Evolutionary conservation across 2,888 invertebrate species (phyloP).

Genomic region (Drosophila colorata): DNA sequence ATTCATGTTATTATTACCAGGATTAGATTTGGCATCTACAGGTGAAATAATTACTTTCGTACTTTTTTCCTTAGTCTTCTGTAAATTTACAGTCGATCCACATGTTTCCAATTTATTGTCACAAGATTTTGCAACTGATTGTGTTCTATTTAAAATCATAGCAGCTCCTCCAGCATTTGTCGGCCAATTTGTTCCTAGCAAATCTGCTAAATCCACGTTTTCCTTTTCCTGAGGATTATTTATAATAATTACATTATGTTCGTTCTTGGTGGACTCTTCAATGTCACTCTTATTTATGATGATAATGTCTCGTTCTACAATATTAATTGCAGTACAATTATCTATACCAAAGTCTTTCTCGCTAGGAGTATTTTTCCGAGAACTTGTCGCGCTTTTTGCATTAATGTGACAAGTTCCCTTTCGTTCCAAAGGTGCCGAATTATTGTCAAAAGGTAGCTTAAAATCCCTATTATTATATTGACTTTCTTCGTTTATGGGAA

Average conservation of each 20-base stretch:
- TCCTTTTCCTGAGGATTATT: conserved; percentile 70
- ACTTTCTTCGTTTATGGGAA: background rate
- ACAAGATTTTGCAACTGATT: conserved; percentile 26
- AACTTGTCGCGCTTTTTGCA: too few species aligned
- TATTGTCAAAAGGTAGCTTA: conserved; percentile 7
- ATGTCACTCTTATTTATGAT: conserved; percentile 82
- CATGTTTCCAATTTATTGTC: conserved; percentile 38
- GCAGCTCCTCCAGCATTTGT: conserved; percentile 82
- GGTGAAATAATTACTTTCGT: conserved; percentile 18
- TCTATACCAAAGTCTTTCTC: conserved; percentile 11
- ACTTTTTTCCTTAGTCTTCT: conserved; percentile 35
- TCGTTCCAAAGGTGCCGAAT: conserved; percentile 6
- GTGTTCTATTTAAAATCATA: conserved; percentile 75
- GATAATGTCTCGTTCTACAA: conserved; percentile 80
- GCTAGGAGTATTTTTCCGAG: background rate
- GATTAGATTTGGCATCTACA: conserved; percentile 10
- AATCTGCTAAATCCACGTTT: conserved; percentile 81
- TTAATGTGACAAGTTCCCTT: background rate
- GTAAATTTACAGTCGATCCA: background rate
- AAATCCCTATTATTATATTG: conserved; percentile 26
- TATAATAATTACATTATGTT: conserved; percentile 78
- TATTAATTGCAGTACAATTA: conserved; percentile 49
- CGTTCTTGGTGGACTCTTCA: conserved; percentile 79
- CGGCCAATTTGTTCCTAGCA: conserved; percentile 84
- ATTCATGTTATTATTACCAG: conserved; percentile 32